Evolutionary conservation across 1,140 invertebrate species (phyloP), one percentile per base, ranked within the genome.

Genomic region (Theocolax elegans): DNA sequence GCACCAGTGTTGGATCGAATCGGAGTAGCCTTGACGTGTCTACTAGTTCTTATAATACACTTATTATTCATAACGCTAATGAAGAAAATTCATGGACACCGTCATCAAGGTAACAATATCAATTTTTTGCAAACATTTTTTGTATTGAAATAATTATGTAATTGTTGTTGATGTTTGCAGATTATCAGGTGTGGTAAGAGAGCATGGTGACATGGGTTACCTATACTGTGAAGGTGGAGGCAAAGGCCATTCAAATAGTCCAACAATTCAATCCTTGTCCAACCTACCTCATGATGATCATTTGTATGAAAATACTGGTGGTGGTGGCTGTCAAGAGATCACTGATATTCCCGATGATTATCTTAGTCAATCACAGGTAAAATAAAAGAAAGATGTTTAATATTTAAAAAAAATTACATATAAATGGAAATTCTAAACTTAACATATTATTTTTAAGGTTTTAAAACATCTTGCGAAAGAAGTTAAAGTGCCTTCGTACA

Each of bases 331-430:
- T 87, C 88, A 93, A 83, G 93, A 94, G 86, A 92, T 95, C 73
- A 93, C 91, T 1, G 93, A 94, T 80, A 95, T 95, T 78, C 93
- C 93, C 17, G 92, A 93, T 78, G 93, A 95, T 85, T 95, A 94
- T 80, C 86, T 95, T 2, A 93, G 90, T 81, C 92, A 95, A 75
- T 93, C 93, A 21, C 89, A 89, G 80, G 87, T 87, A 42, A 21
- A 42, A 21, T 21, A 63, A 21, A 23, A 44, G 35, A 59, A 35
- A 40, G 44, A 44, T 60, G 60, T 23, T 15, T 27, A 2, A 31
- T 12, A 29, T 17, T 54, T 29, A n/a, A 15, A 23, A 54, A 29
- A 54, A 21, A 6, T 27, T 31, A 2, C 29, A 29, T 54, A 21
- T 21, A 23, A 51, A n/a, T n/a, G n/a, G n/a, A n/a, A n/a, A n/a